Evolutionary conservation across 1,140 invertebrate species (phyloP).

Genomic region (Mamestra configurata): DNA sequence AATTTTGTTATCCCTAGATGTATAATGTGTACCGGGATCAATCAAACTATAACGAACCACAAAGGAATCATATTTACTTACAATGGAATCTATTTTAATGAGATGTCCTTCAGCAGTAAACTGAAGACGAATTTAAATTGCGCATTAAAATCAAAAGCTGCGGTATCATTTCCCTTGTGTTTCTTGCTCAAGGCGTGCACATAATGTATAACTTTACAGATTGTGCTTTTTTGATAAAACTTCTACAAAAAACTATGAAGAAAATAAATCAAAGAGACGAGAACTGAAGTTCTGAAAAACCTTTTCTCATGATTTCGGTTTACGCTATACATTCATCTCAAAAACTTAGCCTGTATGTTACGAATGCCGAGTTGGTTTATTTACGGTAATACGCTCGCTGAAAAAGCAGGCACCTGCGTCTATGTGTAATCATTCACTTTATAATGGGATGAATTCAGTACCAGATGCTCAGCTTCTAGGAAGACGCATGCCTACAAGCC

Average conservation of each 20-base stretch:
- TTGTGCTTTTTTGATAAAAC: not conserved
- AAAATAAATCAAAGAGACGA: not conserved
- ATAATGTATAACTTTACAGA: not conserved
- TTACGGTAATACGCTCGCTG: slow-evolving; percentile 38
- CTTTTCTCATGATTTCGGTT: not conserved
- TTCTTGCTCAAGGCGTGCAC: not conserved
- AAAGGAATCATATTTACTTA: slow-evolving; percentile 19
- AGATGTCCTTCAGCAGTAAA: not conserved
- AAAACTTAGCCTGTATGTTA: not conserved
- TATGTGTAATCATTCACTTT: slow-evolving; percentile 58
- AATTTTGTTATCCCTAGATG: not conserved
- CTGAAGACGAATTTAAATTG: slow-evolving; percentile 21
- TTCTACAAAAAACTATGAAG: not conserved
- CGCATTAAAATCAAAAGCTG: slow-evolving; percentile 51
- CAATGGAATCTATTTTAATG: slow-evolving; percentile 19
- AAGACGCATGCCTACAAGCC: not conserved
- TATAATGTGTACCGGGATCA: slow-evolving; percentile 1
- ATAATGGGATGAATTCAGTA: slow-evolving; percentile 45
- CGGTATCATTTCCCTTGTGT: slow-evolving; percentile 56
- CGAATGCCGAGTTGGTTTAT: not conserved
- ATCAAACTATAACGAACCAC: not conserved
- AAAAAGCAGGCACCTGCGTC: slow-evolving; percentile 57
- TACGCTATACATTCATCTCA: not conserved
- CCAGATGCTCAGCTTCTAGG: slow-evolving; percentile 7
- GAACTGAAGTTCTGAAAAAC: not conserved